Evolutionary conservation across 2,797 vertebrate genomes (phyloP).

Genomic region (Monodelphis domestica): DNA sequence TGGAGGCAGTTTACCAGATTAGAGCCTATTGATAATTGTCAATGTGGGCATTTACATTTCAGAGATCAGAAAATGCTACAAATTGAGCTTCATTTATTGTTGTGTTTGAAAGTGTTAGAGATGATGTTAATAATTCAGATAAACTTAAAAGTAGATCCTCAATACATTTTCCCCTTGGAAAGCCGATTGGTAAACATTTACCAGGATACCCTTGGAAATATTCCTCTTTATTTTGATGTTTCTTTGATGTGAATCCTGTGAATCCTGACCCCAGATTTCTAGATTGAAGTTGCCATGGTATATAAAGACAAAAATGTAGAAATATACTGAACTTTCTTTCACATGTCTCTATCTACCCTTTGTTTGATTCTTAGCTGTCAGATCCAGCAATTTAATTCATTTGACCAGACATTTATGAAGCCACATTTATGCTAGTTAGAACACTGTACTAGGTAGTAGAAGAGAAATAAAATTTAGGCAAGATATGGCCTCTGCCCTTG

Average conservation of each 20-base stretch:
- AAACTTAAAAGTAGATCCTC: not conserved
- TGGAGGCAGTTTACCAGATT: not conserved
- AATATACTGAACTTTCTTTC: not conserved
- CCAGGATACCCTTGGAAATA: not conserved
- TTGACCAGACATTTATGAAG: not conserved
- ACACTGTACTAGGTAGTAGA: not conserved
- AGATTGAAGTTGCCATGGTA: not conserved
- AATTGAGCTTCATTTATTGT: too few relatives aligned
- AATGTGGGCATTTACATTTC: too few relatives aligned
- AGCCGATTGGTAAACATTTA: not conserved
- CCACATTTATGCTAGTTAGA: not conserved
- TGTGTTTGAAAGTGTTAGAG: too few relatives aligned
- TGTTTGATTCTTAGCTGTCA: not conserved
- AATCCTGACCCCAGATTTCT: not conserved
- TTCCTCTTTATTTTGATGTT: not conserved
- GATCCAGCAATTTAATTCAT: not conserved
- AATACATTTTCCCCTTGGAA: not conserved
- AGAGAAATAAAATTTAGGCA: not conserved
- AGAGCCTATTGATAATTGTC: not conserved
- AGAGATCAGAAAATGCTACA: too few relatives aligned
- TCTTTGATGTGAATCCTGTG: not conserved
- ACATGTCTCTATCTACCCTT: not conserved
- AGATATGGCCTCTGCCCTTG: not conserved
- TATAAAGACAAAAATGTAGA: not conserved
- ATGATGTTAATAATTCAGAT: too few relatives aligned